Evolutionary conservation across 1,140 invertebrate genomes (phyloP).

Genomic region (Cepaea nemoralis): DNA sequence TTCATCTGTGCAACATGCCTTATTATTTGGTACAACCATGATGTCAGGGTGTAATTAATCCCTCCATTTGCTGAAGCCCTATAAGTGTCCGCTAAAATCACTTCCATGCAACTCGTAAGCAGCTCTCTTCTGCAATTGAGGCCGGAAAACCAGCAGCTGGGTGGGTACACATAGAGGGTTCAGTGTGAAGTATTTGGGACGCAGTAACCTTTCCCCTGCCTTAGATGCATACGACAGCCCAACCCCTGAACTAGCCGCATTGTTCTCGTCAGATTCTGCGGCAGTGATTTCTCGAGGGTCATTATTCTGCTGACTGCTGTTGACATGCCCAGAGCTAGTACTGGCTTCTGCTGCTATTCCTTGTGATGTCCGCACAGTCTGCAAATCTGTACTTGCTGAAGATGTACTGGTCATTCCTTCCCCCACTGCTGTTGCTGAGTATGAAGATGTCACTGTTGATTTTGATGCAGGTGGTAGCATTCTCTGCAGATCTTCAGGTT

Average conservation of each 20-base stretch:
- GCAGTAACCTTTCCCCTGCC: neutral
- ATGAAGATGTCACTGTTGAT: neutral
- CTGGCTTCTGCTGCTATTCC: neutral
- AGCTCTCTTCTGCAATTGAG: no score
- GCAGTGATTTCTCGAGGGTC: neutral
- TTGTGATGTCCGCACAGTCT: no score
- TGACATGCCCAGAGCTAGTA: neutral
- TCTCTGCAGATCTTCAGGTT: neutral
- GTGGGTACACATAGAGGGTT: conserved; percentile 12
- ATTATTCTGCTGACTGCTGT: neutral
- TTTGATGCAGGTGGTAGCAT: neutral
- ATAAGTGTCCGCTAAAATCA: no score
- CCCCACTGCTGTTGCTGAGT: neutral
- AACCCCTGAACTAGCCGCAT: neutral
- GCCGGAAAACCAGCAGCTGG: neutral
- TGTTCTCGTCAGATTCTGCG: neutral
- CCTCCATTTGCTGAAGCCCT: no score
- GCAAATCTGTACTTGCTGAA: neutral
- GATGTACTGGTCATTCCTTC: neutral
- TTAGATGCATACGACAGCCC: neutral
- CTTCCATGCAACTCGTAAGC: no score
- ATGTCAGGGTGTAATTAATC: no score
- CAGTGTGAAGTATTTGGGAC: neutral
- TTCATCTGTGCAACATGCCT: no score
- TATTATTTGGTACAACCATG: no score